phyloP scores from a whole-genome alignment of 2,113 vertebrate species.

The Labeo catla region DNA sequence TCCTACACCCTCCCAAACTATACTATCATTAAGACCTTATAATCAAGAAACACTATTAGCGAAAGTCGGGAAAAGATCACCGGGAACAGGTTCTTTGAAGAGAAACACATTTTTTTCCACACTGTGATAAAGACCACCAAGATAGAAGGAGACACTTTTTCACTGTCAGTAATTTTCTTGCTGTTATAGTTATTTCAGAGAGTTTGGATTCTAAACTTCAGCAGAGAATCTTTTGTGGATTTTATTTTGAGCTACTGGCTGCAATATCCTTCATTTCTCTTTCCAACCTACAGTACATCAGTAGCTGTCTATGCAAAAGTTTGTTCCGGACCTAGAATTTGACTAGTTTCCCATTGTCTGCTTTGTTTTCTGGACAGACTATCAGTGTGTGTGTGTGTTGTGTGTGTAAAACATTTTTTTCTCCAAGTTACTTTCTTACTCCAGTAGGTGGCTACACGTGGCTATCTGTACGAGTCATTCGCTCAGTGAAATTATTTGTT shows the following conservation, averaged over 20 bases:
- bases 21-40: conserved; percentile 16
- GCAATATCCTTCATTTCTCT: not conserved
- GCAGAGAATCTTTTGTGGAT: conserved; percentile 21
- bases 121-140: not conserved
- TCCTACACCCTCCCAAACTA: conserved; percentile 7
- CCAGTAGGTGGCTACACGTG: no score
- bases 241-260: not conserved
- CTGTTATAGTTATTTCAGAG: not conserved
- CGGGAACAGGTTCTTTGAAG: not conserved
- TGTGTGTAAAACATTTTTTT: no score
- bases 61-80: conserved; percentile 1
- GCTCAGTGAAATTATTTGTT: no score
- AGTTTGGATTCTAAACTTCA: not conserved
- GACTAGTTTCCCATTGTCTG: not conserved
- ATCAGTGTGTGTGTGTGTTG: no score
- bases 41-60: conserved; percentile 29
- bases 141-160: not conserved
- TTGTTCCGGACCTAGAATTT: not conserved
- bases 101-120: not conserved
- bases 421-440: no score
- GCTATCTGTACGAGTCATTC: no score
- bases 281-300: not conserved
- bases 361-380: not conserved
- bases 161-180: not conserved
- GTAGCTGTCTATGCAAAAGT: not conserved